Base-by-base conservation (phyloP, 1,140 invertebrate species). In the Acyrthosiphon pisum region DNA sequence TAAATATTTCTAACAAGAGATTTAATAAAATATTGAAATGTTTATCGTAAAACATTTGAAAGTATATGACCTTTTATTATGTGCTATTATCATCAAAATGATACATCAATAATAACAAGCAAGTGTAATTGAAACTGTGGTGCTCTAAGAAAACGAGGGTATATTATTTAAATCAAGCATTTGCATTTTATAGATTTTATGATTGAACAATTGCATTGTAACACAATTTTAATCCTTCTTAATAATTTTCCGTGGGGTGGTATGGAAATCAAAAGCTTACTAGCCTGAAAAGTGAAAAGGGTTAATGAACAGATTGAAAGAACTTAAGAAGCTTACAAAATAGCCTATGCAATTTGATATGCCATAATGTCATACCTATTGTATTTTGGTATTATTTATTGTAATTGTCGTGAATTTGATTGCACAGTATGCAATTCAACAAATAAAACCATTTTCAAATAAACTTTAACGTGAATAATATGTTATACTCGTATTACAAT, bases 261-360 rank as follows among this genome's bases (percentile, higher is more conserved):
- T 35, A 87, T 87, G 18, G 46, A 41, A 87, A 48, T 87, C 18
- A n/a, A 87, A 87, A 20, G 44, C 30, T 35, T 35, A 50, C 2
- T 22, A 37, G 7, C 37, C 46, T 46, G 41, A 41, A 41, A 41
- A 41, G 41, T 88, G 20, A 50, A 88, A 88, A 88, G n/a, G 84
- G 84, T 44, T 48, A 87, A 48, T 18, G 48, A 88, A 53, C 20
- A 53, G n/a, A 88, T 88, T 53, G 48, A 88, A 53, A 26, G 41
- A 88, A 88, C n/a, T 53, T 88, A 88, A 88, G 87, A 35, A 88
- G 87, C 87, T 88, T 88, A 88, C n/a, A n/a, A 88, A 88, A 88
- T 50, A 2, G n/a, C 46, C 44, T 48, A 35, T 48, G 26, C 86
- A 87, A 46, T 44, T 6, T 87, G 14, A 30, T 87, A 87, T 87